Conservation (phyloP, 2,888 invertebrate genomes). For the Atrina japonica region DNA sequence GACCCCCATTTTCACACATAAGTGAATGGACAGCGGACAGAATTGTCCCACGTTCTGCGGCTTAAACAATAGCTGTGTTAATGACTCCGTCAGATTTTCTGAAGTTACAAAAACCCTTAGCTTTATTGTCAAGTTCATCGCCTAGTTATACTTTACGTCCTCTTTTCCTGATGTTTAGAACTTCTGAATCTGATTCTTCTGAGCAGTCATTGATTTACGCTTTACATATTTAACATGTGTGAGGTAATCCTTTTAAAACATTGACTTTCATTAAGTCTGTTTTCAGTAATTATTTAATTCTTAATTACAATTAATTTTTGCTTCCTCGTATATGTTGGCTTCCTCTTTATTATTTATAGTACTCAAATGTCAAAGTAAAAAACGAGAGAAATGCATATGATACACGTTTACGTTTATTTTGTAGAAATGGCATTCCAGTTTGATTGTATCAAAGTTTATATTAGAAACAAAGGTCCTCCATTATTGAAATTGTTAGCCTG, state of each 20-base stretch:
- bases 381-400: too few relatives aligned
- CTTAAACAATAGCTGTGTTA: constrained; percentile 11
- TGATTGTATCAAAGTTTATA: too few relatives aligned
- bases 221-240: neutral
- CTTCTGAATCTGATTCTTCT: constrained; percentile 8
- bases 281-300: too few relatives aligned
- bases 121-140: constrained; percentile 20
- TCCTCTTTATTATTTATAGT: too few relatives aligned
- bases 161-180: constrained; percentile 13
- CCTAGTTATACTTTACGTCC: constrained; percentile 11
- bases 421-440: too few relatives aligned
- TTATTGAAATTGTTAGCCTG: too few relatives aligned
- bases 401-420: too few relatives aligned
- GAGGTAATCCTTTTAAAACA: constrained; percentile 19
- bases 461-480: too few relatives aligned
- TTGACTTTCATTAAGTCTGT: too few relatives aligned
- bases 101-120: constrained; percentile 13
- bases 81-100: constrained; percentile 16
- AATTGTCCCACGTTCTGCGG: constrained; percentile 1
- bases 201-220: neutral
- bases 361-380: too few relatives aligned
- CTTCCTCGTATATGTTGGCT: too few relatives aligned
- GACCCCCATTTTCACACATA: constrained; percentile 7
- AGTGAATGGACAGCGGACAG: constrained; percentile 6
- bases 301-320: too few relatives aligned